These are phyloP conservation scores for human DNA, from an alignment of 2,113 vertebrate genomes.

Conservation along the genomic window GRCh38 chr6:161319001-161319500, in stretches of 20 bases:
- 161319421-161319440: accelerated
- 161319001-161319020: not conserved
- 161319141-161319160: not conserved
- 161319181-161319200: not conserved
- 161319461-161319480: not conserved
- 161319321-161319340: too few relatives aligned
- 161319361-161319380: accelerated
- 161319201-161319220: not conserved
- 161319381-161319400: not conserved
- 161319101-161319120: accelerated
- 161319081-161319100: accelerated
- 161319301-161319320: too few relatives aligned
- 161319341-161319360: accelerated
- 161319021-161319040: not conserved
- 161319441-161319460: not conserved
- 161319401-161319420: not conserved
- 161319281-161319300: not conserved
- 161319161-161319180: not conserved
- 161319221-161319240: not conserved
- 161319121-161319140: accelerated
- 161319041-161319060: not conserved
- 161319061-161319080: too few relatives aligned
- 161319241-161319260: not conserved
- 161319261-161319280: not conserved
- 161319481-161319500: not conserved